These are phyloP conservation scores for Calephelis nemesis DNA, from an alignment of 1,140 invertebrate genomes.

Conservation along the genomic window DNA sequence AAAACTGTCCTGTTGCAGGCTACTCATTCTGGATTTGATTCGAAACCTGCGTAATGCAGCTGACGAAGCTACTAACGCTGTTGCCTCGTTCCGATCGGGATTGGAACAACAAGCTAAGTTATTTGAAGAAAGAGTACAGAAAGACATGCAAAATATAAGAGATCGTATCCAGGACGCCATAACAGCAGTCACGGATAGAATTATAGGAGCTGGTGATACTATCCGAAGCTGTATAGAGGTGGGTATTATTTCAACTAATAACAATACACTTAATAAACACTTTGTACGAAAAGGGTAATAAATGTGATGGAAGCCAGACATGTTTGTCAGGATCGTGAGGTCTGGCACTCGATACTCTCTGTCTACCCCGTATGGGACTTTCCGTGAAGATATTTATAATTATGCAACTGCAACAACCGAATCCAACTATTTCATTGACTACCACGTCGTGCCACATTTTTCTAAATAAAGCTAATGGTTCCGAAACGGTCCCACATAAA, in stretches of 20 bases:
- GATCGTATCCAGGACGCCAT: background rate
- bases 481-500: too few species aligned
- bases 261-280: too few species aligned
- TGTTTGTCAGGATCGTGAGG: too few species aligned
- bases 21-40: constrained; percentile 1
- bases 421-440: too few species aligned
- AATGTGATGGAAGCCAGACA: too few species aligned
- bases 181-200: background rate
- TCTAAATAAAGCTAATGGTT: too few species aligned
- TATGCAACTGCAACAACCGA: too few species aligned
- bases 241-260: background rate
- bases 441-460: too few species aligned
- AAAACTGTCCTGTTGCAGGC: background rate
- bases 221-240: constrained; percentile 5
- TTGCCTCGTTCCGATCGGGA: constrained; percentile 1
- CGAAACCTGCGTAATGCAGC: constrained; percentile 7
- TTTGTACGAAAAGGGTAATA: too few species aligned
- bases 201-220: background rate
- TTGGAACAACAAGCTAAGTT: background rate
- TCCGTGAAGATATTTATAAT: too few species aligned
- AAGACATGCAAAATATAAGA: background rate
- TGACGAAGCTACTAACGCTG: constrained; percentile 1
- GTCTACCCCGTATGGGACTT: too few species aligned
- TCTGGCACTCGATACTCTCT: too few species aligned
- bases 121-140: constrained; percentile 3